Base-by-base conservation (phyloP, 2,797 vertebrate genomes). In the Margarornis squamiger region DNA sequence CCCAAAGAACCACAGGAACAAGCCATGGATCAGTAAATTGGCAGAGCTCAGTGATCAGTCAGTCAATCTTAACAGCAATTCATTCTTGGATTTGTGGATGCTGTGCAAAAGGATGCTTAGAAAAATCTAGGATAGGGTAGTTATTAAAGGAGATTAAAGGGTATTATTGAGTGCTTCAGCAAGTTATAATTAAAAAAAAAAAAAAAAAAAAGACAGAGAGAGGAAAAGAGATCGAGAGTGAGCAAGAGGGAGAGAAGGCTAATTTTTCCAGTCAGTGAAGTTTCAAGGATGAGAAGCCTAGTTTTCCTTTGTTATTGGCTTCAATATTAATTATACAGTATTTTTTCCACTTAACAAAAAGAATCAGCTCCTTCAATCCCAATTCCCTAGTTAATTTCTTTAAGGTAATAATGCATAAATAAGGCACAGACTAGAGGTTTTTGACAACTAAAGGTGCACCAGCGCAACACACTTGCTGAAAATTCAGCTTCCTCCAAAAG, bases 111-210 rank as follows among this genome's bases (percentile, higher is more conserved):
- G 91, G 93, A 97, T 96, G 93, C 94, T 97, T 96, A 95, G 85
- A 97, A 95, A 97, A 97, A 96, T 86, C 77, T 68, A 94, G 90
- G 91, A 88, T 96, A 96, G 93, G 87, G 52, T 97, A 95, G 95
- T 98, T 98, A 98, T 97, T 97, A 97, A 97, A 97, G 93, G 92
- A 97, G 96, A 98, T 98, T 98, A 98, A 97, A 97, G 90, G 74
- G 95, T 97, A 97, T 97, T 98, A 97, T 94, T 8, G 51, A 95
- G 94, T 96, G 94, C 94, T 93, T 96, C 93, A 91, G 96, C 68
- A 97, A 97, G 94, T 97, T 97, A 97, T 98, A 98, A 98, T 97
- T 97, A 84, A 96, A 97, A 97, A 92, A 82, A 20, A 54, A 82
- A 20, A 54, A n/a, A 80, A 20, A 61, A 90, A 83, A n/a, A n/a